A percentile compares a stretch with the other conserved stretches of the same genome.
Evolutionary conservation across 2,888 invertebrate species (phyloP).

Genomic region (Agrotis segetum): DNA sequence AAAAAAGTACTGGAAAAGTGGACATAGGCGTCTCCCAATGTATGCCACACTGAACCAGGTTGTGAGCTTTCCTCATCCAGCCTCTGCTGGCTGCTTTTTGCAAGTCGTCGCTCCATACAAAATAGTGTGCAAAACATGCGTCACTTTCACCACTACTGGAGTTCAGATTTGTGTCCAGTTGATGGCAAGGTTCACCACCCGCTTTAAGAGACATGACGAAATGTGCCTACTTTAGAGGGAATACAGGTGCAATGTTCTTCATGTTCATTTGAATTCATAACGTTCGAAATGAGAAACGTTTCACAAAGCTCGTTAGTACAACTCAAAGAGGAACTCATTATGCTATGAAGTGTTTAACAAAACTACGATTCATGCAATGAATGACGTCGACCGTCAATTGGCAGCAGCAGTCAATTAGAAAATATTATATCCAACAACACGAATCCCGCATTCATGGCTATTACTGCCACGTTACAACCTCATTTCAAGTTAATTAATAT

Average conservation of each 20-base stretch:
- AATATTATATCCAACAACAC: not conserved
- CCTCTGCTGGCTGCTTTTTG: no score
- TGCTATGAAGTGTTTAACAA: not conserved
- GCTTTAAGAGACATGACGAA: not conserved
- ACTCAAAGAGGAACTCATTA: not conserved
- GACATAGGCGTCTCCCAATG: no score
- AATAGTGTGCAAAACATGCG: no score
- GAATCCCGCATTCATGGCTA: not conserved
- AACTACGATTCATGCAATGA: no score
- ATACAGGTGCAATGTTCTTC: not conserved
- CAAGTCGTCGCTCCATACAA: not conserved
- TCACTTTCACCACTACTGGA: no score
- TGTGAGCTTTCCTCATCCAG: no score
- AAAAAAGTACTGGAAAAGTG: no score
- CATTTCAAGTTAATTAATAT: conserved; percentile 7
- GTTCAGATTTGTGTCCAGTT: not conserved
- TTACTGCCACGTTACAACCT: not conserved
- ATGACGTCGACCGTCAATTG: not conserved
- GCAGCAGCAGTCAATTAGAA: not conserved
- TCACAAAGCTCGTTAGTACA: not conserved
- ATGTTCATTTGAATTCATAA: not conserved
- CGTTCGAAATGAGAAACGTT: not conserved
- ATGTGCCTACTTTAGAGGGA: not conserved
- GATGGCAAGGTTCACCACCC: not conserved
- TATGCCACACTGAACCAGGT: no score